Evolutionary conservation across 2,888 invertebrate genomes (phyloP).

Genomic region (Dioctria linearis): DNA sequence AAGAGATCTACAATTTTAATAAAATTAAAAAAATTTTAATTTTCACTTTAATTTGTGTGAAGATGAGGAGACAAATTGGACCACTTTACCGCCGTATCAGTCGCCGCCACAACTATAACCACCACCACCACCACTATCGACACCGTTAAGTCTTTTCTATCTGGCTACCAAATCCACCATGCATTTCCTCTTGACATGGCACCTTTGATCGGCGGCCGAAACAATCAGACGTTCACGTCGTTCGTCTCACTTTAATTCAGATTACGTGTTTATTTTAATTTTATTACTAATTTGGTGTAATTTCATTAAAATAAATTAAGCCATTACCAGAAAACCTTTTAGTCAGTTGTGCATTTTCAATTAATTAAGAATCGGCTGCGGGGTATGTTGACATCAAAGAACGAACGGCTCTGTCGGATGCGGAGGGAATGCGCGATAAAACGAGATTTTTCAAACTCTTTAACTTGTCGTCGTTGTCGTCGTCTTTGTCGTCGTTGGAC

Average conservation of each 20-base stretch:
- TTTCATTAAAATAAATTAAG: slow-evolving; percentile 56
- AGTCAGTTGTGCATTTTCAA: slow-evolving; percentile 46
- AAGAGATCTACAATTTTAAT: no score
- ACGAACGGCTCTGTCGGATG: slow-evolving; percentile 22
- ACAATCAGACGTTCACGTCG: slow-evolving; percentile 27
- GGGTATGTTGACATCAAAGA: slow-evolving; percentile 43
- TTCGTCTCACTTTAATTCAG: slow-evolving; percentile 53
- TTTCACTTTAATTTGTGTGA: no score
- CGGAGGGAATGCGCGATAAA: slow-evolving; percentile 29
- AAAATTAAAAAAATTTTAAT: no score
- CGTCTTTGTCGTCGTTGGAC: neutral
- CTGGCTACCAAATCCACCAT: no score
- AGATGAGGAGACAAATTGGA: no score
- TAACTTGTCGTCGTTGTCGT: neutral
- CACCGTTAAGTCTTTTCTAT: no score
- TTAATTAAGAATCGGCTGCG: slow-evolving; percentile 46
- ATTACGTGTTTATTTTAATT: slow-evolving; percentile 57
- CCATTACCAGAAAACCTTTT: slow-evolving; percentile 55
- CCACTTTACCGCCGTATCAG: no score
- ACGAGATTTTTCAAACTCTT: neutral
- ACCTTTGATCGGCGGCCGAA: slow-evolving; percentile 27
- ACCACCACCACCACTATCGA: no score
- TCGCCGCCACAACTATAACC: no score
- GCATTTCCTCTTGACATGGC: no score
- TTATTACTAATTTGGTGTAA: slow-evolving; percentile 56